Evolutionary conservation across 2,797 vertebrate genomes (phyloP).

Genomic region (Alfaro cultratus): DNA sequence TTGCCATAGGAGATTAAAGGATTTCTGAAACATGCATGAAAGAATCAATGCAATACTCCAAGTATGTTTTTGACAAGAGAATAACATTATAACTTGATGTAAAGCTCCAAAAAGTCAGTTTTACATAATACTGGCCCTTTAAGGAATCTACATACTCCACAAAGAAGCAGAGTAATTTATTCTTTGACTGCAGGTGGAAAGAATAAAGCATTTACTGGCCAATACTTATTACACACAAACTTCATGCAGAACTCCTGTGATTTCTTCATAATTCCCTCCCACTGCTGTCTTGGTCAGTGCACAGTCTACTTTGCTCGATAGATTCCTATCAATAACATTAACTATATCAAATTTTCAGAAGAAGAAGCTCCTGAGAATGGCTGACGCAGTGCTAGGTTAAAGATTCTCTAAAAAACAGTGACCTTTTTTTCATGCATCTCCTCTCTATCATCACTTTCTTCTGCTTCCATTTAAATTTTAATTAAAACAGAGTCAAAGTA

Average conservation of each 20-base stretch:
- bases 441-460: not conserved
- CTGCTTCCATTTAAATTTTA: not conserved
- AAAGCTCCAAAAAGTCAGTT: too few species aligned
- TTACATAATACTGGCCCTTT: not conserved
- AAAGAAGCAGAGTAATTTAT: not conserved
- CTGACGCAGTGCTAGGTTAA: not conserved
- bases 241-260: not conserved
- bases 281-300: not conserved
- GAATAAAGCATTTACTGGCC: not conserved
- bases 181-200: not conserved
- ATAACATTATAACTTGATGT: too few species aligned
- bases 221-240: not conserved
- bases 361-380: not conserved
- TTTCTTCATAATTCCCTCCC: not conserved
- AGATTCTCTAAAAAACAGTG: not conserved
- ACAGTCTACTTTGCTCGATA: not conserved
- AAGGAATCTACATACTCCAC: not conserved
- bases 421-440: not conserved
- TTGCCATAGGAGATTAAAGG: too few species aligned
- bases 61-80: too few species aligned
- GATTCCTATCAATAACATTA: not conserved
- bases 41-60: too few species aligned
- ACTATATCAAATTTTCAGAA: not conserved
- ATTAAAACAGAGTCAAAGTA: not conserved
- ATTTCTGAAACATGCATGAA: too few species aligned